These are phyloP conservation scores for Polyodon spathula DNA, from an alignment of 2,113 vertebrate species.

Conservation along the genomic window DNA sequence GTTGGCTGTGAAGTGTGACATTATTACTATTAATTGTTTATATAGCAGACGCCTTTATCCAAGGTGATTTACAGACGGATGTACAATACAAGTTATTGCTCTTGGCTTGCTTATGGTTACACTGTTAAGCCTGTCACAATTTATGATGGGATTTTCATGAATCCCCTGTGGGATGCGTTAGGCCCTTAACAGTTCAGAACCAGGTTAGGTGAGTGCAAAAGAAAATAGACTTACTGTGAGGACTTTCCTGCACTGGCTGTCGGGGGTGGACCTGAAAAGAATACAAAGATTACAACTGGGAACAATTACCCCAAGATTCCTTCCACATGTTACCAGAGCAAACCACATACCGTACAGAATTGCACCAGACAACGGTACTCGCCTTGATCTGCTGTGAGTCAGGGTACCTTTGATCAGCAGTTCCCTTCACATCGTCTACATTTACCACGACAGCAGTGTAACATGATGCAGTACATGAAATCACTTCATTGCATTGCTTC, in stretches of 20 bases:
- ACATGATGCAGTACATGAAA: conserved; percentile 10
- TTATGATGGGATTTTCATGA: conserved; percentile 16
- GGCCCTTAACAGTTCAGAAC: conserved; percentile 24
- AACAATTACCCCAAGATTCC: conserved; percentile 41
- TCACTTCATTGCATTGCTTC: conserved; percentile 12
- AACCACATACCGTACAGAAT: neutral
- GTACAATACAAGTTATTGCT: neutral
- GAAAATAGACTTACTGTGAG: conserved; percentile 75
- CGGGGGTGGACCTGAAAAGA: conserved; percentile 78
- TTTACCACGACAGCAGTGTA: conserved; percentile 3
- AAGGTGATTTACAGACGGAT: neutral
- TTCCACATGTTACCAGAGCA: conserved; percentile 28
- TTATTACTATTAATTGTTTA: neutral
- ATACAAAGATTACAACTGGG: conserved; percentile 37
- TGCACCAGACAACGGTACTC: conserved; percentile 3
- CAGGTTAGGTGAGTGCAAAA: conserved; percentile 17
- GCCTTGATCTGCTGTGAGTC: conserved; percentile 2
- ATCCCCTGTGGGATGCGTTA: conserved; percentile 24
- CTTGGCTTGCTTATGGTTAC: conserved; percentile 6
- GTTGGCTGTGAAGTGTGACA: no score
- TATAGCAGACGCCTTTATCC: neutral
- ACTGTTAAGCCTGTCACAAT: conserved; percentile 15
- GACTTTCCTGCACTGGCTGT: conserved; percentile 74
- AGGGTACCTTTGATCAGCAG: conserved; percentile 1
- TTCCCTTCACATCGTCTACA: conserved; percentile 2